phyloP scores from a whole-genome alignment of 2,113 vertebrate genomes.

The Heterotilapia buettikoferi region DNA sequence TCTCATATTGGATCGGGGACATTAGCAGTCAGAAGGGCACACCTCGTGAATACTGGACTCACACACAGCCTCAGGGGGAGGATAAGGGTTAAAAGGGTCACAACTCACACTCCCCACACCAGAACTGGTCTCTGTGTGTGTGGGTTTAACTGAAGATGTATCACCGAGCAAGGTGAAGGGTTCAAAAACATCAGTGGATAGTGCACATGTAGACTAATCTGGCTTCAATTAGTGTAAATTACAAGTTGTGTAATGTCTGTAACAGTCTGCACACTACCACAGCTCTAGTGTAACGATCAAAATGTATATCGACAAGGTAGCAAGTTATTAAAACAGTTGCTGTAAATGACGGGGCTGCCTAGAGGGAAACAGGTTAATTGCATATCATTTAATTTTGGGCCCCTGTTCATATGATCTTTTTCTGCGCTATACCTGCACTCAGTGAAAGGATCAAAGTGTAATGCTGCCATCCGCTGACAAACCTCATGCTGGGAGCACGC shows the following conservation, averaged over 20 bases:
- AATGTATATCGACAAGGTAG: not conserved
- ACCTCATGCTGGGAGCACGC: not conserved
- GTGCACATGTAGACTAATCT: not conserved
- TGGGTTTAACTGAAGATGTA: conserved; percentile 1
- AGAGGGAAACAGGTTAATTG: conserved; percentile 5
- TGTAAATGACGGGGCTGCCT: not conserved
- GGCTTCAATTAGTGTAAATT: not conserved
- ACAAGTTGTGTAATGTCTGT: not conserved
- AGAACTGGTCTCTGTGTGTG: not conserved
- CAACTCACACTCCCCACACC: not conserved
- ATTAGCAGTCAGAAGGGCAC: conserved; percentile 62
- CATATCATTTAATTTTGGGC: conserved; percentile 8
- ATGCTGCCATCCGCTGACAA: conserved; percentile 20
- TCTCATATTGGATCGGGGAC: conserved; percentile 32
- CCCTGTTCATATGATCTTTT: not conserved
- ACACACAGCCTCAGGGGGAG: conserved; percentile 17
- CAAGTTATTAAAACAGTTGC: not conserved
- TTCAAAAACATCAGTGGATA: not conserved
- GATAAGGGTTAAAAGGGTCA: conserved; percentile 40
- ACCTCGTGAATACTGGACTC: conserved; percentile 38
- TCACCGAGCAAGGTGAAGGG: not conserved
- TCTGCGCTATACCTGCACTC: not conserved
- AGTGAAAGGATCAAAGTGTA: conserved; percentile 6
- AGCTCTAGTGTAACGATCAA: not conserved
- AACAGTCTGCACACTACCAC: not conserved